Base-by-base conservation (phyloP, 2,888 invertebrate species). In the Zhengitettix transpicula region DNA sequence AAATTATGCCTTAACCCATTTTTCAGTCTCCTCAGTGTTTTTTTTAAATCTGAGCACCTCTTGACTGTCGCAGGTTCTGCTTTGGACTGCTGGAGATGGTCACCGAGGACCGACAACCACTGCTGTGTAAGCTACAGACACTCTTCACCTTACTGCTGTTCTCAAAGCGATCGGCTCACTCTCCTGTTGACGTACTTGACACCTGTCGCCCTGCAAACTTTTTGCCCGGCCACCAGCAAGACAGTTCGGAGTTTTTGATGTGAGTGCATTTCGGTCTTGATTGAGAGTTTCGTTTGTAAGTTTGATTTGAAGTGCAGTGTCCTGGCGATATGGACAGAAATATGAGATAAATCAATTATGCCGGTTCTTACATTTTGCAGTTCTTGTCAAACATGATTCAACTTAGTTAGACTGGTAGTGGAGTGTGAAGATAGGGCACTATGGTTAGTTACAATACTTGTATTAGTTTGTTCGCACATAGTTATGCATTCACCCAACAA, bases 191-290 rank as follows among this genome's bases (percentile, higher is more conserved):
- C 53, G 83, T 90, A 68, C 77, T 86, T 64, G 76, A 78, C 55
- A 79, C 81, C 1, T 83, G 88, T 1, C 79, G 85, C 65, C 90
- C 92, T 9, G 81, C 86, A 0, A 87, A 87, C 68, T 92, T 92
- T 71, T 77, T 81, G 42, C 77, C 78, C 9, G 85, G 89, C 15
- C 79, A 85, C 64, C 92, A 93, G 67, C 92, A 93, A 68, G 92
- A 92, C 68, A 90, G 91, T 72, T 89, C 89, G 0, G 92, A 92
- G 73, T 91, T 89, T 73, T 74, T 91, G 59, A 85, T 87, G 73
- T 87, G 68, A 67, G 66, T 69, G 64, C 62, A 15, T 47, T 2
- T 42, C 10, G 2, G 47, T 47, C 28, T 28, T 7, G 28, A 2
- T 28, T 28, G 3, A 28, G 3, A 28, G 3, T 28, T 28, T 28